A percentile compares a stretch with the other conserved stretches of the same genome.
These are phyloP conservation scores for Platichthys stellatus DNA, from an alignment of 2,113 vertebrate genomes.

Conservation along the genomic window DNA sequence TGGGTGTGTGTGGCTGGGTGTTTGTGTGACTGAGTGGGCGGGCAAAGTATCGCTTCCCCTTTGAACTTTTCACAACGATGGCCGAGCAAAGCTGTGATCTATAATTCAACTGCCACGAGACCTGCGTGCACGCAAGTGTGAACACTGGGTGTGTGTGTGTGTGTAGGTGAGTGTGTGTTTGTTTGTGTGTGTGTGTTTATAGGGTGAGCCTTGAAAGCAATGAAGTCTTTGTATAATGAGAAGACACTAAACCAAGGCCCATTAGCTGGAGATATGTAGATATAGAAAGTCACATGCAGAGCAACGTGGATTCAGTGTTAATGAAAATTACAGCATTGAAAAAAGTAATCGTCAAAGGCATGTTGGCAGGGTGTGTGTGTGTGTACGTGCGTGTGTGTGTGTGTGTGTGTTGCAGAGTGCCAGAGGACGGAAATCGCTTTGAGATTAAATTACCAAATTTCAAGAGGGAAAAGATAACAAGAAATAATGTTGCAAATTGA, in stretches of 20 bases:
- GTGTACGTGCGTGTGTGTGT: no score
- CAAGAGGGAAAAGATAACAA: no score
- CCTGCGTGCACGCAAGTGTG: slow-evolving; percentile 12
- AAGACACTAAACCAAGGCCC: background rate
- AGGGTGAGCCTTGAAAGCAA: slow-evolving; percentile 17
- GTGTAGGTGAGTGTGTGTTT: background rate
- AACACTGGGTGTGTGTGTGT: slow-evolving; percentile 4
- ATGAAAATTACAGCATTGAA: no score
- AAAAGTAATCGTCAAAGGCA: no score
- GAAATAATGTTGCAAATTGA: no score
- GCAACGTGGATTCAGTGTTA: background rate
- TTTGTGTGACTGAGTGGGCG: background rate
- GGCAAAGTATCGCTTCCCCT: slow-evolving; percentile 24
- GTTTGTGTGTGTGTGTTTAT: no score
- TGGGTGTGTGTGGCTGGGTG: background rate
- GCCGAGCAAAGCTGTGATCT: slow-evolving; percentile 60
- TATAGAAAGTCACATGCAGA: background rate
- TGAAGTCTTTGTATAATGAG: slow-evolving; percentile 18
- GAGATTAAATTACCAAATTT: no score
- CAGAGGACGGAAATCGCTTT: no score
- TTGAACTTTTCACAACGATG: slow-evolving; percentile 56
- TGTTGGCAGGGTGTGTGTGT: no score
- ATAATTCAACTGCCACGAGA: slow-evolving; percentile 63
- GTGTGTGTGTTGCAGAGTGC: no score
- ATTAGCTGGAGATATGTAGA: background rate